Base-by-base conservation (phyloP, 1,140 invertebrate species). In the Calephelis nemesis region DNA sequence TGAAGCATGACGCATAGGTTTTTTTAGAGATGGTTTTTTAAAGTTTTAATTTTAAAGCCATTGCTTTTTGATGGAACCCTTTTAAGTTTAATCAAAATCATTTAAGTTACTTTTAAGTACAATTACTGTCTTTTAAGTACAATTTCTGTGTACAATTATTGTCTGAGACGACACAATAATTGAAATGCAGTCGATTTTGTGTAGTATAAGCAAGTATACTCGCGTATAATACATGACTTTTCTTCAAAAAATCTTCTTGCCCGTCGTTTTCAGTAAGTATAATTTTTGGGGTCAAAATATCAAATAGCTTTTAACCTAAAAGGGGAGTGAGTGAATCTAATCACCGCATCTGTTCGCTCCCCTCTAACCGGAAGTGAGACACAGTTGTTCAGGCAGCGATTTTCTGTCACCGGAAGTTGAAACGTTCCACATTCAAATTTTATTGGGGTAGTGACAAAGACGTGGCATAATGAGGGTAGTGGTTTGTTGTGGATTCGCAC, bases 391-490 rank as follows among this genome's bases (percentile, higher is more conserved):
- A 86, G 80, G 71, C 82, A 77, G 79, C 84, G 86, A 90, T 90
- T 90, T 90, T 90, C 88, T 88, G 84, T 85, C 79, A 88, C 88
- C 88, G 88, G 88, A 90, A 88, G 85, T 87, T 76, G 72, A 77
- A 88, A 87, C 82, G 86, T 87, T 85, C 88, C 83, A 87, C 84
- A 90, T 90, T 88, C 85, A 87, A 90, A 90, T 87, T 90, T 87
- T 76, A 87, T 88, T 87, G 85, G 85, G 86, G 88, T 84, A 79
- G 79, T 75, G 76, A 82, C 75, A 85, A 77, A 75, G 74, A 81
- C 73, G 74, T 65, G 65, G 71, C 67, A 70, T 77, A 78, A 83
- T 80, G 81, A 83, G 85, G 81, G 83, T 79, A 80, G 81, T 76
- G 75, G 71, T 74, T 73, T 72, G 67, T 71, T 70, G 66, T 58